A percentile compares a stretch with the other conserved stretches of the same genome.
Conservation (phyloP, 2,888 invertebrate species). For the Podotricha telesiphe region DNA sequence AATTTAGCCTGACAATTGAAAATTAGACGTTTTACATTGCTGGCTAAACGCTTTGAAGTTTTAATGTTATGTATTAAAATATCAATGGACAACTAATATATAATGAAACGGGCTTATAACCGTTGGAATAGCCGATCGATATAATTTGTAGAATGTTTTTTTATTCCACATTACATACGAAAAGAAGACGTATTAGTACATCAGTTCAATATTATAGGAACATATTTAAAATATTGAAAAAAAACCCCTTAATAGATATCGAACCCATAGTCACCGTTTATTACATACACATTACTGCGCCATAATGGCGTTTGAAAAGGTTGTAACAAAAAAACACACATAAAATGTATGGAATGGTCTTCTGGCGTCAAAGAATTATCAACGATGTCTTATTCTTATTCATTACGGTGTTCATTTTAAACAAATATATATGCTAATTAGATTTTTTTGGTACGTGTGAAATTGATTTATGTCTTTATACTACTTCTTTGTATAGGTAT, state of each 20-base stretch:
- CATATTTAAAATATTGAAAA: too few species aligned
- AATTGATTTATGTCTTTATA: constrained; percentile 30
- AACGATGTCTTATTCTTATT: constrained; percentile 3
- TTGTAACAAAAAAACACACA: background rate
- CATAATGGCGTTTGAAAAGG: background rate
- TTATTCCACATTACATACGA: too few species aligned
- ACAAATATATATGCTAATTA: constrained; percentile 36
- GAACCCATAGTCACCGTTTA: background rate
- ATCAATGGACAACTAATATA: background rate
- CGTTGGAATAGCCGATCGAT: too few species aligned
- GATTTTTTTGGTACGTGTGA: constrained; percentile 24
- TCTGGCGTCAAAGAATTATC: background rate
- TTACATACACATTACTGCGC: too few species aligned
- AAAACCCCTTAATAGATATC: too few species aligned
- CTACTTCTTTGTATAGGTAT: constrained; percentile 18
- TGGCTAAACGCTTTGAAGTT: background rate
- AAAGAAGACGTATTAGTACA: too few species aligned
- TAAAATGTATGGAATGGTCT: constrained; percentile 11
- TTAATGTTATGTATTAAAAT: too few species aligned
- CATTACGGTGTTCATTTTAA: constrained; percentile 12
- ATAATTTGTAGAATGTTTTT: too few species aligned
- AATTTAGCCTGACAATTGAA: too few species aligned
- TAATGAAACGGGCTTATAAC: too few species aligned
- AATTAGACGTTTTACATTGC: background rate
- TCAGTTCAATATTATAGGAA: too few species aligned